phyloP scores from a whole-genome alignment of 2,888 invertebrate species.

The Lasioglossum marginatum region DNA sequence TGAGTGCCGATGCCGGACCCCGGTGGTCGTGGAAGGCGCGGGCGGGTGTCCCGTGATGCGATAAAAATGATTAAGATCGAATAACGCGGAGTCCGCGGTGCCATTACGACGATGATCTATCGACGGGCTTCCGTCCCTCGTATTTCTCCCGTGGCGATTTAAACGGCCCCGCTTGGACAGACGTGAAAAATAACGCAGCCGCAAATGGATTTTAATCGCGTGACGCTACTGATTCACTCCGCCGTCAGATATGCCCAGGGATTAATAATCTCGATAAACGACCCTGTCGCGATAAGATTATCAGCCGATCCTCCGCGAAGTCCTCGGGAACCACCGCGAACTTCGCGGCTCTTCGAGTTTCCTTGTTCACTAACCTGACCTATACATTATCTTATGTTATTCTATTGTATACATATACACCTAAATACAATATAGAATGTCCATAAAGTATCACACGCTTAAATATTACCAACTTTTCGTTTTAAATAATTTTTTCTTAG shows the following conservation, averaged over 20 bases:
- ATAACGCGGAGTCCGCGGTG: slow-evolving; percentile 51
- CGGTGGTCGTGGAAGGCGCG: slow-evolving; percentile 42
- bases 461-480: too few species aligned
- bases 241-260: not conserved
- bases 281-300: slow-evolving; percentile 23
- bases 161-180: slow-evolving; percentile 11
- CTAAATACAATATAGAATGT: too few species aligned
- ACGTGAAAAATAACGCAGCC: slow-evolving; percentile 46
- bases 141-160: slow-evolving; percentile 40
- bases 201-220: slow-evolving; percentile 50
- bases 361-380: not conserved
- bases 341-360: not conserved
- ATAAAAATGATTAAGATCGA: slow-evolving; percentile 67
- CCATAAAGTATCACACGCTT: too few species aligned
- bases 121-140: slow-evolving; percentile 56
- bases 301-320: not conserved
- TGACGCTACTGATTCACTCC: slow-evolving; percentile 48
- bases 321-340: not conserved
- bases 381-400: too few species aligned
- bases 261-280: slow-evolving; percentile 41
- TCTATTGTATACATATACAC: too few species aligned
- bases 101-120: slow-evolving; percentile 58
- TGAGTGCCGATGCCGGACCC: slow-evolving; percentile 35
- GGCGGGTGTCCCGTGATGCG: slow-evolving; percentile 54
- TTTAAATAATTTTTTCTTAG: too few species aligned